Evolutionary conservation across 2,797 vertebrate species (phyloP).

Genomic region (Phrynocephalus vlangalii): DNA sequence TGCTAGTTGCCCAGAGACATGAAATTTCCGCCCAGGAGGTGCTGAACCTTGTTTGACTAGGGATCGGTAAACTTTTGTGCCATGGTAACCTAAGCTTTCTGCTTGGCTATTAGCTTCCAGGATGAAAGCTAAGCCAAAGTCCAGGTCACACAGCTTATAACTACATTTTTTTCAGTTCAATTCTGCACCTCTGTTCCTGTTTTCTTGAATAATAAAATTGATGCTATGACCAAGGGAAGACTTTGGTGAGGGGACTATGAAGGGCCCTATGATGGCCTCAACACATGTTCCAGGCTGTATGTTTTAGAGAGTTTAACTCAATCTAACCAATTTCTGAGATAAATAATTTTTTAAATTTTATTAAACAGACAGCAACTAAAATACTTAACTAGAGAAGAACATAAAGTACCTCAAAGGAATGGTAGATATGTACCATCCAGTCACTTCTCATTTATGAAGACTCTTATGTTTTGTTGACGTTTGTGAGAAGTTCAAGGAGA

Average conservation of each 20-base stretch:
- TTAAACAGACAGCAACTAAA: too few species aligned
- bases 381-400: too few species aligned
- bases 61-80: constrained; percentile 1
- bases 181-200: background rate
- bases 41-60: constrained; percentile 18
- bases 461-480: too few species aligned
- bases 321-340: too few species aligned
- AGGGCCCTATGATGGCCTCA: background rate
- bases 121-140: background rate
- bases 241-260: background rate
- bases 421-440: too few species aligned
- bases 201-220: background rate
- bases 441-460: too few species aligned
- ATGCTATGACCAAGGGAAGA: background rate
- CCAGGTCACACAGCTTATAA: background rate
- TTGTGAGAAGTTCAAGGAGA: too few species aligned
- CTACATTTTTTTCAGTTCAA: background rate
- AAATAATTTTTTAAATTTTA: too few species aligned
- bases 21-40: constrained; percentile 16
- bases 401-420: too few species aligned
- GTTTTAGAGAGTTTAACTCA: too few species aligned
- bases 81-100: constrained; percentile 11
- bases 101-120: background rate
- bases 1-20: background rate
- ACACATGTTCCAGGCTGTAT: too few species aligned